Evolutionary conservation across 2,113 vertebrate species (phyloP), one percentile per base, ranked within the genome.

Genomic region (Picathartes gymnocephalus): DNA sequence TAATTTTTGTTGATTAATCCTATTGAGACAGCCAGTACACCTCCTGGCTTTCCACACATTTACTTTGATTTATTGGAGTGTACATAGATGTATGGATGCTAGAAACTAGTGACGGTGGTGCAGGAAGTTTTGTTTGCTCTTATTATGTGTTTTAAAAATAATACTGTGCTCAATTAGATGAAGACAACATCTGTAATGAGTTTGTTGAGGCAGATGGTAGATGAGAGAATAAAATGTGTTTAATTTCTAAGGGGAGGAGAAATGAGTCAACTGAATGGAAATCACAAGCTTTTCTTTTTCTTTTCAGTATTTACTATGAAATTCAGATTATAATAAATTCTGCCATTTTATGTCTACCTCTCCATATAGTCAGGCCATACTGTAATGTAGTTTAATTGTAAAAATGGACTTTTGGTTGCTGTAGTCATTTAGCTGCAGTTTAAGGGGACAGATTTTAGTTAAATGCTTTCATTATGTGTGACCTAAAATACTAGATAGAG

Each of bases 1-100:
- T 88, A 89, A 18, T 88, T 44, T 76, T 90, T 4, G 7, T 60
- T 96, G 91, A 96, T 95, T 87, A 95, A 95, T 94, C 83, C 56
- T 92, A 5, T 66, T 80, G 91, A 95, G 81, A 83, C 42, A 81
- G 27, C 21, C 35, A 58, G 28, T 58, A 72, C 6, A 62, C 39
- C 77, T 88, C 40, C 76, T 90, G 68, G 60, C 74, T 91, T 65
- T 82, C n/a, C 37, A 39, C 35, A 83, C 17, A 51, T 88, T 81
- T 69, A 28, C 60, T 39, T 77, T 78, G 65, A 47, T 77, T 37
- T 91, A 4, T 58, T 78, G 50, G 54, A 65, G 53, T 77, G 31
- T 54, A 39, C 4, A 16, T 62, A 58, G 53, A 71, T n/a, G 6
- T 39, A 28, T 16, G 35, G 45, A 60, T 83, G 47, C 68, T 94